Percentiles rank a stretch among this genome's conserved stretches.
Conservation (phyloP, 2,797 vertebrate species). For the Bradypodion pumilum region DNA sequence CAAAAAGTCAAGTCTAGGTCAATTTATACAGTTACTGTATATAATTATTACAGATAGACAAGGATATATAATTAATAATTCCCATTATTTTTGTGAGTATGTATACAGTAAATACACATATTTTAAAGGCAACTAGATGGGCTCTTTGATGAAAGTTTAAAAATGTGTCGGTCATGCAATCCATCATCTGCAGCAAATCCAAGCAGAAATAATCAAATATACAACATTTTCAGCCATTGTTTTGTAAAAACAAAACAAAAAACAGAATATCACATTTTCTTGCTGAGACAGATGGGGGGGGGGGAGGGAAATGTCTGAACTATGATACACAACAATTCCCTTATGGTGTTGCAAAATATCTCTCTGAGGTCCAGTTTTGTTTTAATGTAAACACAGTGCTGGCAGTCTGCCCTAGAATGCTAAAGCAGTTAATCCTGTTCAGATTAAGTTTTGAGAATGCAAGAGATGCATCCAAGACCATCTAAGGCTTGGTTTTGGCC, state of each 20-base stretch:
- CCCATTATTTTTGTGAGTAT: constrained; percentile 31
- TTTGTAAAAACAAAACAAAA: constrained; percentile 51
- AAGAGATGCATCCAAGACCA: constrained; percentile 5
- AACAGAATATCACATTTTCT: constrained; percentile 67
- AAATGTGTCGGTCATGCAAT: constrained; percentile 64
- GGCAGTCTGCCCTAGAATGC: constrained; percentile 59
- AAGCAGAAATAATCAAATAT: constrained; percentile 74
- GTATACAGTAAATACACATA: not conserved
- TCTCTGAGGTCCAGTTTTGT: constrained; percentile 66
- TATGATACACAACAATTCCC: constrained; percentile 70
- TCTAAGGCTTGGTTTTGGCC: not conserved
- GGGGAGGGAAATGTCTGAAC: constrained; percentile 74
- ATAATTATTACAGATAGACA: constrained; percentile 40
- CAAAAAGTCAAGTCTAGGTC: constrained; percentile 20
- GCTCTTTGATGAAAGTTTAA: constrained; percentile 61
- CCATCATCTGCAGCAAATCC: constrained; percentile 70
- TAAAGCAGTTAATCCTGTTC: constrained; percentile 59
- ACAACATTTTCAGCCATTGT: constrained; percentile 74
- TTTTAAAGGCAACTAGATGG: constrained; percentile 26
- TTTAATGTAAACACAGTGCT: constrained; percentile 68
- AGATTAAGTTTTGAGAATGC: constrained; percentile 35
- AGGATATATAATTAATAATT: constrained; percentile 24
- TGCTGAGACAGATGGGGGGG: constrained; percentile 73
- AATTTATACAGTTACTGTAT: not conserved
- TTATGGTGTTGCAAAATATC: constrained; percentile 73